Conservation (phyloP, 2,888 invertebrate genomes). For the Heliconius hortense region DNA sequence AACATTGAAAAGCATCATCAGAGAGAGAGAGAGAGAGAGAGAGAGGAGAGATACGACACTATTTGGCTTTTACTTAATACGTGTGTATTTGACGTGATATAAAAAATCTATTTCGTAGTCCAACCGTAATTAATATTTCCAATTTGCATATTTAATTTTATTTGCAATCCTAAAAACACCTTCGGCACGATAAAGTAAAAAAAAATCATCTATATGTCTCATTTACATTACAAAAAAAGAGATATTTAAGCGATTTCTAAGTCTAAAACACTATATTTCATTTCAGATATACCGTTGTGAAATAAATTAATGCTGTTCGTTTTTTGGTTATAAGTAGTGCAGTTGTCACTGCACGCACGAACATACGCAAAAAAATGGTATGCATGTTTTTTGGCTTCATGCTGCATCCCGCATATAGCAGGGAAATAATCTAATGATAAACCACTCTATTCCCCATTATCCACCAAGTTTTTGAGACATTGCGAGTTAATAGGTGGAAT, state of each 20-base stretch:
- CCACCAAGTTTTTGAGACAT: background rate
- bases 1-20: too few species aligned
- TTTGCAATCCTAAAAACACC: background rate
- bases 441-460: background rate
- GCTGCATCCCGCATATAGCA: background rate
- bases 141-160: background rate
- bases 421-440: background rate
- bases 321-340: background rate
- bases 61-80: too few species aligned
- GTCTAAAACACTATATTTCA: background rate
- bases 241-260: conserved; percentile 8
- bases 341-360: background rate
- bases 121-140: background rate
- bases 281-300: background rate
- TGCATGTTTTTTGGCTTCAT: background rate
- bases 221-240: background rate
- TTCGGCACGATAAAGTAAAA: background rate
- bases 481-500: background rate
- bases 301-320: background rate
- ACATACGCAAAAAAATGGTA: background rate
- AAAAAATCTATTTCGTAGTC: background rate
- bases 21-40: background rate
- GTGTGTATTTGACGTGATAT: background rate
- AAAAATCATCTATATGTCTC: background rate
- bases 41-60: background rate